Evolutionary conservation across 2,888 invertebrate genomes (phyloP), one percentile per base, ranked within the genome.

Genomic region (Tridacna gigas): DNA sequence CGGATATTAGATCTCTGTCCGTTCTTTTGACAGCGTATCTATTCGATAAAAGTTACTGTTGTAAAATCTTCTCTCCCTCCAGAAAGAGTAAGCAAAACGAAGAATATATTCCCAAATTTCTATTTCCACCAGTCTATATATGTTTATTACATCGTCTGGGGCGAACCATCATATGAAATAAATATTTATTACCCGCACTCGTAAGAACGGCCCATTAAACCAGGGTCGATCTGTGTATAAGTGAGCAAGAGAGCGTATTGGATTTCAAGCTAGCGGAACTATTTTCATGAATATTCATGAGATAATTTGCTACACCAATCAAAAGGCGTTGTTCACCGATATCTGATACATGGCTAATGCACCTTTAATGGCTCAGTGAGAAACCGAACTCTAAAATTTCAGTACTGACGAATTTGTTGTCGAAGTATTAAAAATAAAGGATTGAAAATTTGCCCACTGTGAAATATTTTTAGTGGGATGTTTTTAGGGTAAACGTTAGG

Each of bases 251-350:
- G 48, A 28, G 77, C 76, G 86, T 84, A 84, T 86, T 82, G 84
- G 80, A 73, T 84, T 82, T 66, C 79, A 37, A 37, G 20, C 56
- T n/a, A 65, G 79, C 79, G 81, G 88, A 77, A 90, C 89, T 88
- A 86, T 86, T 89, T 85, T 86, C 67, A 89, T 90, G 84, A 82
- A 90, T 90, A 90, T 90, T 90, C 86, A 90, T 90, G 67, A 88
- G 79, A 25, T 67, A 37, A 67, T 69, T 76, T 37, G 77, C 73
- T 67, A 69, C 74, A 73, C 89, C 88, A 90, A 89, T 88, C 74
- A 75, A 60, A 66, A 73, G 45, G 66, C 76, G 67, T 51, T 56
- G 22, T 65, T 65, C 76, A 60, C 60, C 37, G 83, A 82, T 81
- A 88, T 77, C 48, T 73, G 77, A 86, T 84, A 88, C 78, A 47